These are phyloP conservation scores for Lasioglossum baleicum DNA, from an alignment of 1,140 invertebrate genomes.

Conservation along the genomic window DNA sequence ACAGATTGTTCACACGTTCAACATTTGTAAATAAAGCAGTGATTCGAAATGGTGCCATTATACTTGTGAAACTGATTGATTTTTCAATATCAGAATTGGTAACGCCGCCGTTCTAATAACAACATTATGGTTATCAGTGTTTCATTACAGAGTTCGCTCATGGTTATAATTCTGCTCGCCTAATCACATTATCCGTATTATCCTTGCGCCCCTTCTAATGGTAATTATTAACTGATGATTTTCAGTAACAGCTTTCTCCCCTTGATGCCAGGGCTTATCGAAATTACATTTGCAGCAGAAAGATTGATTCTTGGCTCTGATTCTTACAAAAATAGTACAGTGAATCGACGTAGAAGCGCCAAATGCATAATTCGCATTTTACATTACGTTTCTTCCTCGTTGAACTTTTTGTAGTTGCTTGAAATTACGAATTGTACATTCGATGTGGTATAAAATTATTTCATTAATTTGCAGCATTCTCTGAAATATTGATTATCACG, in stretches of 20 bases:
- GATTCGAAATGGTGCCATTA: background rate
- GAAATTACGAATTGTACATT: too few relatives aligned
- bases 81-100: background rate
- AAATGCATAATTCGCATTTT: too few relatives aligned
- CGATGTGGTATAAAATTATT: too few relatives aligned
- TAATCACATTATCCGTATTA: constrained; percentile 24
- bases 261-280: too few relatives aligned
- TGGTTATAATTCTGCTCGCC: constrained; percentile 11
- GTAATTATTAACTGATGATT: constrained; percentile 8
- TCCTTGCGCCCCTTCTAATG: background rate
- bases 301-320: background rate
- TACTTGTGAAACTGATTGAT: constrained; percentile 11
- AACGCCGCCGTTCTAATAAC: constrained; percentile 11
- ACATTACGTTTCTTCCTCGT: too few relatives aligned
- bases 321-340: background rate
- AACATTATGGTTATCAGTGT: constrained; percentile 24
- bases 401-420: too few relatives aligned
- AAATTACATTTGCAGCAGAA: background rate
- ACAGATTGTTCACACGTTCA: background rate
- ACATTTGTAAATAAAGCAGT: background rate
- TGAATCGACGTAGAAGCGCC: too few relatives aligned
- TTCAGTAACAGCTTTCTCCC: background rate
- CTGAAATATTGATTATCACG: too few relatives aligned
- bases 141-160: background rate
- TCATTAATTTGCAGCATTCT: too few relatives aligned